Evolutionary conservation across 1,140 invertebrate genomes (phyloP).

Genomic region (Meloidogyne exigua): DNA sequence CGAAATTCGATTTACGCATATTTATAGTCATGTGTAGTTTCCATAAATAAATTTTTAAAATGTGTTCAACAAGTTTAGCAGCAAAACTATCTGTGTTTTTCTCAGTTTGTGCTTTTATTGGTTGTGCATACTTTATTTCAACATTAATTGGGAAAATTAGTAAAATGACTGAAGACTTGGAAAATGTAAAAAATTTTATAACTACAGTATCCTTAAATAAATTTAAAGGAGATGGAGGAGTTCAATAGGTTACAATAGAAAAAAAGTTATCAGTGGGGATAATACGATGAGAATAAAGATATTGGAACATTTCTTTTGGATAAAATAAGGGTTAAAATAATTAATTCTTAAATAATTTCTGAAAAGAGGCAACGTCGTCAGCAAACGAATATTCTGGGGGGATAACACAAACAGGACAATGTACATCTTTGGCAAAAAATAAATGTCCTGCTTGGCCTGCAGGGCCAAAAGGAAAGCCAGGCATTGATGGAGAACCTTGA

Average conservation of each 20-base stretch:
- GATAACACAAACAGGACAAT: constrained; percentile 10
- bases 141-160: constrained; percentile 24
- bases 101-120: constrained; percentile 1
- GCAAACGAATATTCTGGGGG: neutral
- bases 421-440: constrained; percentile 20
- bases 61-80: constrained; percentile 21
- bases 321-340: constrained; percentile 8
- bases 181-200: constrained; percentile 12
- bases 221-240: constrained; percentile 22
- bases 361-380: constrained; percentile 25
- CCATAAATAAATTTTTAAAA: neutral
- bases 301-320: constrained; percentile 19
- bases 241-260: constrained; percentile 25
- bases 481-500: constrained; percentile 19
- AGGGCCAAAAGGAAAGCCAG: constrained; percentile 21
- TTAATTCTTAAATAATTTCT: neutral
- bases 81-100: constrained; percentile 24
- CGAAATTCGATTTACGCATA: too few species aligned
- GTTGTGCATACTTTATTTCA: constrained; percentile 30
- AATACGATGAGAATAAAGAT: constrained; percentile 6
- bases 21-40: too few species aligned
- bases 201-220: too few species aligned
- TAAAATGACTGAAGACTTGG: constrained; percentile 26
- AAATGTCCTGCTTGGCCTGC: constrained; percentile 22
- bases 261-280: constrained; percentile 4